Conservation (phyloP, 2,113 vertebrate species). For the Emydocephalus ijimae region DNA sequence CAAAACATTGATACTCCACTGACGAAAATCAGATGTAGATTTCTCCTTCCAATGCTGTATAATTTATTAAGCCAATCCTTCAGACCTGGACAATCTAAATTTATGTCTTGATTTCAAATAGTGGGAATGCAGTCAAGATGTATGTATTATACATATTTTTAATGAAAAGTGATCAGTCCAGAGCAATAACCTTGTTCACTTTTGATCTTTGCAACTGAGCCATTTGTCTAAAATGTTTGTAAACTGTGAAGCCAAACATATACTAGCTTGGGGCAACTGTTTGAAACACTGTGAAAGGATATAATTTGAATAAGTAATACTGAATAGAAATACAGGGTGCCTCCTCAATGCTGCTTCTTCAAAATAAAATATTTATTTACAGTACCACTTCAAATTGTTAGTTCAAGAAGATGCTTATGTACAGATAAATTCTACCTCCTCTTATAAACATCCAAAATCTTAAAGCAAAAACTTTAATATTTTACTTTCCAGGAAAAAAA, state of each 20-base stretch:
- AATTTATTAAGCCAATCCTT: background rate
- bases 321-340: background rate
- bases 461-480: background rate
- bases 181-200: background rate
- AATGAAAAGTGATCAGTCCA: background rate
- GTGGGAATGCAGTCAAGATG: background rate
- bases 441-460: background rate
- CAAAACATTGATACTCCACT: background rate
- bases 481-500: background rate
- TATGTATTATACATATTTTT: background rate
- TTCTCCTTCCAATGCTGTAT: background rate
- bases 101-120: background rate
- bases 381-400: constrained; percentile 19
- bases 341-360: background rate
- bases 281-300: constrained; percentile 3
- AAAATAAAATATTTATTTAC: constrained; percentile 21
- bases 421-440: background rate
- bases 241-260: background rate
- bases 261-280: background rate
- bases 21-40: background rate
- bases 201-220: background rate
- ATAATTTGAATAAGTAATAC: constrained; percentile 2
- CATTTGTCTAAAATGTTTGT: background rate
- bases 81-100: background rate
- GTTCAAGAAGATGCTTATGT: background rate